A percentile compares a stretch with the other conserved stretches of the same genome.
phyloP scores from a whole-genome alignment of 2,113 vertebrate species.

The Talpa occidentalis region DNA sequence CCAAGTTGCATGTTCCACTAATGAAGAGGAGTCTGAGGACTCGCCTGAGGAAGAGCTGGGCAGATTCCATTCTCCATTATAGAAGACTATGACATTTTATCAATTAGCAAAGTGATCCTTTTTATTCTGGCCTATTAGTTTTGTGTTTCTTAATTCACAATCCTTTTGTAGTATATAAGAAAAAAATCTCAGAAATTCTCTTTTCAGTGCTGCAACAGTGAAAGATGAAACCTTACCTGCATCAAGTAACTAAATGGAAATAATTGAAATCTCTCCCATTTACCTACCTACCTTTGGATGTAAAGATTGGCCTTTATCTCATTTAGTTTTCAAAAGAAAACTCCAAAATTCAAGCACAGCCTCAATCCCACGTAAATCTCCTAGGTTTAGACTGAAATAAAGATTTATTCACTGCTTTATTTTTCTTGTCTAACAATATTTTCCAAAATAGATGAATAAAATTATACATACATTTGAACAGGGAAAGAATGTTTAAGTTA shows the following conservation, averaged over 20 bases:
- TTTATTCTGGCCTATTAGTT: not conserved
- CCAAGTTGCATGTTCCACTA: not conserved
- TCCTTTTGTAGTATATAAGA: not conserved
- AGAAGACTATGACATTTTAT: not conserved
- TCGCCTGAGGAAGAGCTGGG: not conserved
- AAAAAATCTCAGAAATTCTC: not conserved
- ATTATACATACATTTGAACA: not conserved
- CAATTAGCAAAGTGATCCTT: not conserved
- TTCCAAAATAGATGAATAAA: constrained; percentile 3
- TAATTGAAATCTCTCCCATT: not conserved
- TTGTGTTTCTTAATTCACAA: constrained; percentile 11
- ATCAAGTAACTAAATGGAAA: not conserved
- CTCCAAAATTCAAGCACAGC: not conserved
- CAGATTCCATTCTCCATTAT: not conserved
- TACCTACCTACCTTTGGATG: not conserved
- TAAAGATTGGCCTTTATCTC: not conserved
- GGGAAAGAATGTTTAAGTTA: not conserved
- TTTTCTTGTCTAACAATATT: constrained; percentile 26
- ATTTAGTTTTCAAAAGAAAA: not conserved
- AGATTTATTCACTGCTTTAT: not conserved
- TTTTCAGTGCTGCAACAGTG: not conserved
- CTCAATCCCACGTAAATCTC: not conserved
- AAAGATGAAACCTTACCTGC: constrained; percentile 17
- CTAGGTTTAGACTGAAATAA: not conserved
- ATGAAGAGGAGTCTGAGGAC: not conserved